Evolutionary conservation across 2,113 vertebrate species (phyloP), one percentile per base, ranked within the genome.

Genomic region (Embiotoca jacksoni): DNA sequence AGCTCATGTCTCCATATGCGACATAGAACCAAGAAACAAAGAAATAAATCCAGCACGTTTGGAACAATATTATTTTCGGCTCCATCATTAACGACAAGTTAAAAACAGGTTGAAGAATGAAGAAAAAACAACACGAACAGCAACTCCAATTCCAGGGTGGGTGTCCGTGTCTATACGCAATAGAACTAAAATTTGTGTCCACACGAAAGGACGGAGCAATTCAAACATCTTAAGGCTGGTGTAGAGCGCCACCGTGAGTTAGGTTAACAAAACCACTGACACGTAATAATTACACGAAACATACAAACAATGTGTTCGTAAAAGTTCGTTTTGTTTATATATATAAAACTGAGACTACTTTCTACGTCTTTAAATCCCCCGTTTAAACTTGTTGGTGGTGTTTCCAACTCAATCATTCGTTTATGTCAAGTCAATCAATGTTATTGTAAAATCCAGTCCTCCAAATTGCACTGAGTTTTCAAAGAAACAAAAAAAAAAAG

Each of bases 1-100:
- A 96, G 69, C 89, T 93, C 8, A 95, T 58, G 75, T 92, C 94
- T 72, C 86, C 92, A 66, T 64, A 16, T 5, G 78, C 61, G 6
- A 3, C 14, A 2, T 47, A 23, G 36, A 78, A 15, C 5, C 76
- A 53, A 6, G 79, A 0, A 0, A 84, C 3, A n/a, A 82, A 6
- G 2, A 85, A 57, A 50, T 56, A 32, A 37, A 73, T 58, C 1
- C 30, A 0, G 6, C 46, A 47, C 2, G 15, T 13, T 16, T 46
- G 64, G 37, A 52, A 8, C 7, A 4, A 8, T 16, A 73, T 32
- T 1, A 44, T 58, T 14, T 60, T 72, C 0, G 13, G 58, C 54
- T 52, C 54, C 66, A 83, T 85, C 3, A 0, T 56, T 49, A 30
- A 23, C 0, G 4, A 63, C 5, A 0, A 54, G 5, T 35, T 46